Conservation (phyloP, 2,113 vertebrate species). For the Thamnaconus septentrionalis region DNA sequence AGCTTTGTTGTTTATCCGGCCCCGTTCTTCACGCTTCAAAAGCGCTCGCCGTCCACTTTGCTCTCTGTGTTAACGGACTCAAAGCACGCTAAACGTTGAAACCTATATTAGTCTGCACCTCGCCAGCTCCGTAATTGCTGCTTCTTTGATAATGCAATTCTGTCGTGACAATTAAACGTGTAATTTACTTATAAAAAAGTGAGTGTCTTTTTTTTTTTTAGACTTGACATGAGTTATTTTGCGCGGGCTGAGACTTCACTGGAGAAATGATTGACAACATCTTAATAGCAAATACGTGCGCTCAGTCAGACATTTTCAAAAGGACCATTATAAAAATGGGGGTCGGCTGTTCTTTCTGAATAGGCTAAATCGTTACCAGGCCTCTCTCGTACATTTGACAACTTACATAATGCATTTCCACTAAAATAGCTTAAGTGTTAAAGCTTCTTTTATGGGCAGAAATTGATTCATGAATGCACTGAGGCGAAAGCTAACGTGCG, state of each 20-base stretch:
- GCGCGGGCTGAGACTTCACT: slow-evolving; percentile 54
- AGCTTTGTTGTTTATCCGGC: slow-evolving; percentile 83
- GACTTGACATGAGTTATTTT: slow-evolving; percentile 1
- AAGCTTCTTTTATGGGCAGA: slow-evolving; percentile 77
- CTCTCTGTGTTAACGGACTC: slow-evolving; percentile 11
- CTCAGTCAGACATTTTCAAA: slow-evolving; percentile 68
- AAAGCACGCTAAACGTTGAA: slow-evolving; percentile 10
- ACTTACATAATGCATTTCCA: slow-evolving; percentile 82
- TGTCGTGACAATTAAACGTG: too few species aligned
- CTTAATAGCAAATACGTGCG: slow-evolving; percentile 67
- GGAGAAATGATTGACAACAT: slow-evolving; percentile 68
- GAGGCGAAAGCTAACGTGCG: slow-evolving; percentile 71
- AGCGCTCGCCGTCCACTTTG: slow-evolving; percentile 21
- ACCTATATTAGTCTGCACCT: slow-evolving; percentile 16
- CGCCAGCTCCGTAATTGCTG: background rate
- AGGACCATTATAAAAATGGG: slow-evolving; percentile 72
- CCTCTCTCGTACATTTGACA: slow-evolving; percentile 66
- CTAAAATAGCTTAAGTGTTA: slow-evolving; percentile 81
- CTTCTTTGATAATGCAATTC: too few species aligned
- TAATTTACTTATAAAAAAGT: too few species aligned
- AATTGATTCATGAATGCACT: slow-evolving; percentile 81
- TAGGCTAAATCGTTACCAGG: slow-evolving; percentile 70
- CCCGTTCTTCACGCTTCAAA: slow-evolving; percentile 66
- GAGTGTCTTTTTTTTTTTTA: too few species aligned
- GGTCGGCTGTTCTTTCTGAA: slow-evolving; percentile 71